Conservation (phyloP, 2,888 invertebrate genomes). For the Troilus luridus region DNA sequence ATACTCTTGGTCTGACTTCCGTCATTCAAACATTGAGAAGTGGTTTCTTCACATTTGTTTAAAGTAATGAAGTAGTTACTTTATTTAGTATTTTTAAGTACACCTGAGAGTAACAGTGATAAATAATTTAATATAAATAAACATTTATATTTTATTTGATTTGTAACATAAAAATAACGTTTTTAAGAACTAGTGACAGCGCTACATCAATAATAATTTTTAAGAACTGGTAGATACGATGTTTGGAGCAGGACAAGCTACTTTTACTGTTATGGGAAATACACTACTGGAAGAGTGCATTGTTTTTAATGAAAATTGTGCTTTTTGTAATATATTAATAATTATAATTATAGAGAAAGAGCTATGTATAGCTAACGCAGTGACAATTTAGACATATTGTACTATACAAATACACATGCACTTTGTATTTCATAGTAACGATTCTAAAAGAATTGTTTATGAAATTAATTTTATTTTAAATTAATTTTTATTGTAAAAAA, state of each 20-base stretch:
- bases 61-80: no score
- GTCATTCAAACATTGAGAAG: no score
- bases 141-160: no score
- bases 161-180: no score
- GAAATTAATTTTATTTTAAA: slow-evolving; percentile 46
- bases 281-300: neutral
- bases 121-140: no score
- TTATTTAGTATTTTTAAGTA: no score
- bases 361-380: slow-evolving; percentile 55
- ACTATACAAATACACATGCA: slow-evolving; percentile 56
- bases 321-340: slow-evolving; percentile 47
- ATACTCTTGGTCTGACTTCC: no score
- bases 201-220: neutral
- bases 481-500: slow-evolving; percentile 57
- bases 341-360: slow-evolving; percentile 43
- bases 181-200: neutral
- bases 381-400: slow-evolving; percentile 57
- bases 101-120: no score
- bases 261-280: neutral
- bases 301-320: slow-evolving; percentile 47
- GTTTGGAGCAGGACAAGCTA: neutral
- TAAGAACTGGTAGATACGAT: neutral
- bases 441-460: slow-evolving; percentile 52
- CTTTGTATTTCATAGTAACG: slow-evolving; percentile 51
- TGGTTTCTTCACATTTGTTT: no score